These are phyloP conservation scores for Elaphurus davidianus DNA, from an alignment of 2,113 vertebrate genomes.

Conservation along the genomic window DNA sequence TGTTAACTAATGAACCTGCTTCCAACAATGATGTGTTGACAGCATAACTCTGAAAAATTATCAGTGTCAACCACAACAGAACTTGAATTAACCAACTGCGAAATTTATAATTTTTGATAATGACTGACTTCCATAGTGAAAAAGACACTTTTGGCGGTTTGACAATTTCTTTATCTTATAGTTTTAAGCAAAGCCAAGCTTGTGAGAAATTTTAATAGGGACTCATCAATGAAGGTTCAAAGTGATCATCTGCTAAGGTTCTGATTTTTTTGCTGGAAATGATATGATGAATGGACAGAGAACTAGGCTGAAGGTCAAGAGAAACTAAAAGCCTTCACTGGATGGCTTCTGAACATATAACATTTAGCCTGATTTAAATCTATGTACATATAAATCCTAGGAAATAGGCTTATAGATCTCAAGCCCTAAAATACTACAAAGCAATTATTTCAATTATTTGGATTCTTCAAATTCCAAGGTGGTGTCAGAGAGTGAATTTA, in stretches of 20 bases:
- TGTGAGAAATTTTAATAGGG: neutral
- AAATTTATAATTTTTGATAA: slow-evolving; percentile 1
- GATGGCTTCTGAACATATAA: neutral
- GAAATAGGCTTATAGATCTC: neutral
- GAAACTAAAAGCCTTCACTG: neutral
- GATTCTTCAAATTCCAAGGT: neutral
- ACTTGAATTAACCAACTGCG: neutral
- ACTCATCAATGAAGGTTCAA: neutral
- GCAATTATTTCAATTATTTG: neutral
- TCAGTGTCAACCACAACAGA: neutral
- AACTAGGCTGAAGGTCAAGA: neutral
- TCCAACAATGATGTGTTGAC: neutral
- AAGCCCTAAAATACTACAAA: neutral
- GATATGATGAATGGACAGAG: neutral
- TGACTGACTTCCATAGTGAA: neutral
- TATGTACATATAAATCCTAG: neutral
- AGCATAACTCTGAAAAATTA: neutral
- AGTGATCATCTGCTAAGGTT: neutral
- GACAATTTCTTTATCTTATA: neutral
- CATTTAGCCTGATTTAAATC: neutral
- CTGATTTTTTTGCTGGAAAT: neutral
- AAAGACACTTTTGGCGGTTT: neutral
- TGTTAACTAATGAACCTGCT: neutral
- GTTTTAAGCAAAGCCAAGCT: neutral
- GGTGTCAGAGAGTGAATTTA: neutral